Evolutionary conservation across 2,113 vertebrate genomes (phyloP), one percentile per base, ranked within the genome.

Genomic region (Austrofundulus limnaeus): DNA sequence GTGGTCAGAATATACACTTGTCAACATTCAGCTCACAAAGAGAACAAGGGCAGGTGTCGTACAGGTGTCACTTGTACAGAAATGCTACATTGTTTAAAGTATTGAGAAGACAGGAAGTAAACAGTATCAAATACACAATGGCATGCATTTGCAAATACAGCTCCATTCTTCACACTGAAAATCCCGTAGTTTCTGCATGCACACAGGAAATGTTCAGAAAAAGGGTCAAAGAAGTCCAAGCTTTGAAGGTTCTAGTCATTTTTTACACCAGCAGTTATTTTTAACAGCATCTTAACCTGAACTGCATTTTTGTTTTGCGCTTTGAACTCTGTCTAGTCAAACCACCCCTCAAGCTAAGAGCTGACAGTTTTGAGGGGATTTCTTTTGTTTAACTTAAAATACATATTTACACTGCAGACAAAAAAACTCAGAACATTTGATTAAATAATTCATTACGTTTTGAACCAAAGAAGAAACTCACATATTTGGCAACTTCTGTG

Each of bases 131-230:
- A 17, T 66, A 70, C 28, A 56, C n/a, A 49, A 68, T 51, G 38
- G 15, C 75, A 83, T 82, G 78, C 81, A 45, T 75, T 72, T 55
- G 57, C 59, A 74, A 68, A 69, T 21, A 46, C 67, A 50, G 12
- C 25, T 72, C 21, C 45, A 49, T 50, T 47, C 24, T 19, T 67
- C 23, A 75, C 47, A 57, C 11, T 64, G 47, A 52, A 24, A 54
- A 51, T 47, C 6, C 31, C 6, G 31, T 8, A 38, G 11, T 24
- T 66, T 59, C 23, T 15, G 20, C 70, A 39, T 83, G 61, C 71
- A 62, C 23, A 42, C 23, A 24, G 5, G 9, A 34, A 34, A 5
- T 5, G 17, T 25, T 48, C 7, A 20, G 38, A 7, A 19, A 23
- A 12, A 2, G 25, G 2, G n/a, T 24, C 31, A 34, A 52, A 38